Evolutionary conservation across 2,797 vertebrate species (phyloP), one percentile per base, ranked within the genome.

Genomic region (Ctenopoma multispine): DNA sequence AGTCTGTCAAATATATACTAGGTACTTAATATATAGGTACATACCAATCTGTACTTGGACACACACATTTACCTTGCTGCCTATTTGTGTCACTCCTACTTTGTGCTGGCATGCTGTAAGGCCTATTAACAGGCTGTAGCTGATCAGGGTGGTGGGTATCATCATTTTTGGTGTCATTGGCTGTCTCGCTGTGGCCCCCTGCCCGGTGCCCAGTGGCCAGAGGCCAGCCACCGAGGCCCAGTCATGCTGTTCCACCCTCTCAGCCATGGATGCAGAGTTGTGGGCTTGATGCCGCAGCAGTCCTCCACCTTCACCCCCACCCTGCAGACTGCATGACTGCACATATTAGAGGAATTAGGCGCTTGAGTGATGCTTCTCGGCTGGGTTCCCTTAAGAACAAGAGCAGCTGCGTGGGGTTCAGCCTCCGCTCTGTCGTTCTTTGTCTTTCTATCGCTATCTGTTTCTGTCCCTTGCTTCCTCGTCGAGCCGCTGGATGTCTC

Each of bases 341-440:
- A 87, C 94, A 93, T 91, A 94, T 96, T 96, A 97, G 94, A 95
- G 95, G 93, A 94, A 96, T 98, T 97, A 97, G 93, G 92, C 94
- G 92, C 92, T 93, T 93, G 93, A 96, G 93, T 90, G 92, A 91
- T 92, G 90, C 92, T 94, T 93, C 92, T 92, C 90, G 92, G 94
- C 95, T 95, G 92, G 93, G 94, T 97, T 98, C 96, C 96, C 96
- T 95, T 93, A 96, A 96, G 97, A 98, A 97, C 95, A 93, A 92
- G 93, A 95, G 95, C 97, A 99, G 96, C 96, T 98, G 97, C 92
- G 94, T 91, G 85, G 86, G 87, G 90, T 94, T 94, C 86, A 49
- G 94, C 93, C 94, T 91, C 93, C 91, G 93, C 93, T 88, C 92
- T 89, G 80, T 79, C 60, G 17, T 72, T 77, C 83, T 90, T 91